Conservation (phyloP, 2,797 vertebrate genomes). For the Oreochromis grahami region DNA sequence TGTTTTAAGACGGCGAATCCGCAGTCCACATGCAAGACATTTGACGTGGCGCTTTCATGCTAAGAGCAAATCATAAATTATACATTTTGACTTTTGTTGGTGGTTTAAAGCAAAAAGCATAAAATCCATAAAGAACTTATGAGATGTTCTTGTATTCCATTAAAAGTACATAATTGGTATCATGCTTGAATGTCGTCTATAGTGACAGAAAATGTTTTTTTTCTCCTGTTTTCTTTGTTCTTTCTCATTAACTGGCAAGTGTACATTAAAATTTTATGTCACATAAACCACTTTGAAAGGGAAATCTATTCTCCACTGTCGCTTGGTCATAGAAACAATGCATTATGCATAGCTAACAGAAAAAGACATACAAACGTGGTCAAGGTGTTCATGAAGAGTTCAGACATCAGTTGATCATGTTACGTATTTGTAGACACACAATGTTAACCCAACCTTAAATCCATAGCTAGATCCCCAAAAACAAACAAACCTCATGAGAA, state of each 20-base stretch:
- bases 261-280: not conserved
- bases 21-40: not conserved
- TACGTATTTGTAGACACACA: not conserved
- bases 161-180: not conserved
- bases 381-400: not conserved
- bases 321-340: not conserved
- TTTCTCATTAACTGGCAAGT: not conserved
- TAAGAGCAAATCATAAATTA: constrained; percentile 10
- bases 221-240: not conserved
- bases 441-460: not conserved
- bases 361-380: not conserved
- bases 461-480: not conserved
- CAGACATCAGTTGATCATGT: not conserved
- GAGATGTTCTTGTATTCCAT: not conserved
- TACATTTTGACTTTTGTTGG: constrained; percentile 21
- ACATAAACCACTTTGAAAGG: not conserved
- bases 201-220: not conserved
- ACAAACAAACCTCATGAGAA: not conserved
- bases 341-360: not conserved
- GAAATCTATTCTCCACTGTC: not conserved
- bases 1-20: not conserved
- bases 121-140: not conserved
- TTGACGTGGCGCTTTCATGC: not conserved
- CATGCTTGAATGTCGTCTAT: not conserved
- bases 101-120: constrained; percentile 6